A percentile compares a stretch with the other conserved stretches of the same genome.
phyloP scores from a whole-genome alignment of 1,140 invertebrate genomes.

The Bemisia tabaci region DNA sequence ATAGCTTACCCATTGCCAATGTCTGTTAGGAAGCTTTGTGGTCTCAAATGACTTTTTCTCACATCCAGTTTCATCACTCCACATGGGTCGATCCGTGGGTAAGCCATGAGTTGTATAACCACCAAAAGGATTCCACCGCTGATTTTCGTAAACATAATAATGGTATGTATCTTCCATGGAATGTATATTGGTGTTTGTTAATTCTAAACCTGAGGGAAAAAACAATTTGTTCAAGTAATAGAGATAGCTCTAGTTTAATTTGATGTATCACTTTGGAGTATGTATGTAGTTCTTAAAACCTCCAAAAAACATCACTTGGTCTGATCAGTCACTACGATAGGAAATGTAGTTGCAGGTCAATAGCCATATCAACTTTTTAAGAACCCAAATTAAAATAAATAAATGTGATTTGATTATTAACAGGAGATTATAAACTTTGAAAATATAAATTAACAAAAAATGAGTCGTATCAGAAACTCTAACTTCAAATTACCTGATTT shows the following conservation, averaged over 20 bases:
- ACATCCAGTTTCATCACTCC: constrained; percentile 73
- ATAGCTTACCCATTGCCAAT: constrained; percentile 70
- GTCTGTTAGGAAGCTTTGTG: constrained; percentile 65
- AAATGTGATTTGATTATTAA: too few species aligned
- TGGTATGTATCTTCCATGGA: constrained; percentile 67
- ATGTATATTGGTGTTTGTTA: constrained; percentile 51
- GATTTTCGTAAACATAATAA: constrained; percentile 84
- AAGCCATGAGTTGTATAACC: constrained; percentile 72
- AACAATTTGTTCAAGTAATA: too few species aligned
- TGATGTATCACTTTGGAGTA: constrained; percentile 11
- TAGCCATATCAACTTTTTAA: too few species aligned
- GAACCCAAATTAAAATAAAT: too few species aligned
- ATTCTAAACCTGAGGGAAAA: constrained; percentile 45
- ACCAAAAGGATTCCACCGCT: constrained; percentile 81
- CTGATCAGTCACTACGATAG: too few species aligned
- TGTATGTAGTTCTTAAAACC: constrained; percentile 12
- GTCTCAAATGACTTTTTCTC: constrained; percentile 69
- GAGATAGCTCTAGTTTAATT: constrained; percentile 8
- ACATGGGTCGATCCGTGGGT: constrained; percentile 77
- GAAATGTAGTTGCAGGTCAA: too few species aligned
- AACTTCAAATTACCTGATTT: too few species aligned
- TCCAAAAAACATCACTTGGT: too few species aligned
- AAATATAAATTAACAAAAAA: too few species aligned
- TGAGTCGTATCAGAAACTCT: too few species aligned
- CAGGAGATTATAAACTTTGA: too few species aligned